Conservation (phyloP, 2,797 vertebrate species). For the Adrianichthys oophorus region DNA sequence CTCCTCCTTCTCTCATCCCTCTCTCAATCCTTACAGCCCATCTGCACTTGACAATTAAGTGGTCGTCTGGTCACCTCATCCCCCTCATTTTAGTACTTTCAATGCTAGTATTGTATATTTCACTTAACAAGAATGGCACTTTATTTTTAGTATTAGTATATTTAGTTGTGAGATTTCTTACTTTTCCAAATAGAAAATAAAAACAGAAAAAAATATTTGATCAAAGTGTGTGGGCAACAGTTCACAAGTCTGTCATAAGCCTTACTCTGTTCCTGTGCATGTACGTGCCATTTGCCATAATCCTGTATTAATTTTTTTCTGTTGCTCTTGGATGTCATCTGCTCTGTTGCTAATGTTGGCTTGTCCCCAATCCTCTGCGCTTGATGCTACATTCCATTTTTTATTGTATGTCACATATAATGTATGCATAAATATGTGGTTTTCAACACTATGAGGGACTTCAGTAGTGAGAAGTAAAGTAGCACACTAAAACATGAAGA, state of each 20-base stretch:
- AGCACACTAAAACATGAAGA: too few species aligned
- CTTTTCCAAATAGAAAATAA: not conserved
- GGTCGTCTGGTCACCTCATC: too few species aligned
- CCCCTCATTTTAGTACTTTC: too few species aligned
- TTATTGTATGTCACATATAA: conserved; percentile 33
- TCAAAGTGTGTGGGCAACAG: conserved; percentile 15
- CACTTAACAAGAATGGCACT: too few species aligned
- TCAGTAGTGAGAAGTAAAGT: too few species aligned
- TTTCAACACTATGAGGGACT: too few species aligned
- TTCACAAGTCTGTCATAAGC: conserved; percentile 17
- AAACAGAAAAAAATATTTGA: not conserved
- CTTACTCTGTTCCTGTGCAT: conserved; percentile 29
- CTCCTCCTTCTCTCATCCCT: conserved; percentile 65
- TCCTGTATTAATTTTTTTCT: conserved; percentile 36
- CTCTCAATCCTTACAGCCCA: conserved; percentile 1
- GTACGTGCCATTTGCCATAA: conserved; percentile 50
- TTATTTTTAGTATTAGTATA: not conserved
- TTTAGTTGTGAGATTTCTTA: not conserved
- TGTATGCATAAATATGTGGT: too few species aligned
- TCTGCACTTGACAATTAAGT: too few species aligned
- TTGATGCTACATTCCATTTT: conserved; percentile 35
- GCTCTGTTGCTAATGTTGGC: conserved; percentile 40
- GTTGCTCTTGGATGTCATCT: conserved; percentile 36
- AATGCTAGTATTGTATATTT: too few species aligned
- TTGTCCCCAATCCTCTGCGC: conserved; percentile 60